A percentile compares a stretch with the other conserved stretches of the same genome.
Evolutionary conservation across 1,140 invertebrate species (phyloP).

Genomic region (Ceratina japonica): DNA sequence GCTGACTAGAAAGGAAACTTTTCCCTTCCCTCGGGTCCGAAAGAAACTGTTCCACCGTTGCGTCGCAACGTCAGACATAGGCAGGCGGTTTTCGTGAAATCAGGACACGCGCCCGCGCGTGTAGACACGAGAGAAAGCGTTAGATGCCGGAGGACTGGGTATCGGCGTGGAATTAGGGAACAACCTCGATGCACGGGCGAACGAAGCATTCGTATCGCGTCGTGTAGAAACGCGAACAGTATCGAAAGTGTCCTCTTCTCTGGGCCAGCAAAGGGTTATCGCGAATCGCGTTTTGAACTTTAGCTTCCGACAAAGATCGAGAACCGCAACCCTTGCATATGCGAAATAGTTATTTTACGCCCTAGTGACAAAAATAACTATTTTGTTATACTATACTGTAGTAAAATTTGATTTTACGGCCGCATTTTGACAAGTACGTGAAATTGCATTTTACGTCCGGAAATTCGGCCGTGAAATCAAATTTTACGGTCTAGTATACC

Average conservation of each 20-base stretch:
- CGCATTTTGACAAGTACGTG: too few species aligned
- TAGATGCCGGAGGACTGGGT: constrained; percentile 37
- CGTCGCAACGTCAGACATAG: not conserved
- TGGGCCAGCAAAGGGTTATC: constrained; percentile 37
- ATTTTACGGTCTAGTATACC: too few species aligned
- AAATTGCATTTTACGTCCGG: too few species aligned
- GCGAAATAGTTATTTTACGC: too few species aligned
- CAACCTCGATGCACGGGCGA: constrained; percentile 30
- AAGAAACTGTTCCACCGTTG: not conserved
- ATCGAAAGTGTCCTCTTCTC: constrained; percentile 46
- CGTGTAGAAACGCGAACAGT: constrained; percentile 22
- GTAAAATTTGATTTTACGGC: too few species aligned
- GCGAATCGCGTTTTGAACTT: constrained; percentile 47
- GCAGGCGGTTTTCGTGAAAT: constrained; percentile 51
- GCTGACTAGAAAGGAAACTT: constrained; percentile 7
- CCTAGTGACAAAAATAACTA: too few species aligned
- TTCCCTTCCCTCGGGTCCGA: constrained; percentile 8
- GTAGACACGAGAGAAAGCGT: constrained; percentile 52
- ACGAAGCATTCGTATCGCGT: constrained; percentile 39
- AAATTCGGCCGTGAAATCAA: too few species aligned
- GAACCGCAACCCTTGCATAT: constrained; percentile 10
- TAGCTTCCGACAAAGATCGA: constrained; percentile 14
- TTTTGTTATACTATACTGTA: too few species aligned
- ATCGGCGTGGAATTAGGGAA: not conserved
- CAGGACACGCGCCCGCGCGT: constrained; percentile 37